Evolutionary conservation across 2,888 invertebrate species (phyloP), one percentile per base, ranked within the genome.

Genomic region (Camptogramma bilineatum): DNA sequence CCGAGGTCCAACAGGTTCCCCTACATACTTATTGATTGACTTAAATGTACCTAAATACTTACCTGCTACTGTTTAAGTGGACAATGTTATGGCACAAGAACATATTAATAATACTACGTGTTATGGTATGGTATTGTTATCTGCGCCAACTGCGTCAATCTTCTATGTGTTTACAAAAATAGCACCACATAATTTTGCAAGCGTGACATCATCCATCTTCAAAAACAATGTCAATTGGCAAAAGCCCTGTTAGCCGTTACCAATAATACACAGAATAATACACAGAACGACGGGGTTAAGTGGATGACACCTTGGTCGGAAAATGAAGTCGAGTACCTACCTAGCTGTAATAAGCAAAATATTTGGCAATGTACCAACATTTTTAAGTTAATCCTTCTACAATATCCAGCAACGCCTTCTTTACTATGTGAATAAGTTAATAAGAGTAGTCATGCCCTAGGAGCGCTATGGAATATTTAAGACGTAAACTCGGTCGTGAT

Each of bases 401-500:
- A 52, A 44, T 51, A 44, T 24, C 18, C 28, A 19, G 28, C 34
- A 42, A 24, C 24, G 39, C 18, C 13, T 24, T 31, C 44, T 48
- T 18, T 9, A 39, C 24, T 39, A 57, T 18, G 34, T 46, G 17
- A 62, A 59, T n/a, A 56, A 66, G 60, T 57, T 34, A 48, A 21
- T 21, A 51, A 21, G n/a, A n/a, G 50, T 19, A 39, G 13, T 10
- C 39, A 51, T n/a, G n/a, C 10, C 16, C 17, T 17, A 46, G 13
- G 46, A 47, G 17, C 24, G 44, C 28, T 19, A 34, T 53, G 62
- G 34, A 64, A 52, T 31, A 53, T 51, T 28, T 56, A 18, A 64
- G 21, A 54, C 24, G 57, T 78, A 76, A 82, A 67, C 78, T 63
- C 70, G 10, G n/a, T 53, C 73, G 67, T 52, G 70, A 86, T 79